Evolutionary conservation across 1,140 invertebrate genomes (phyloP), one percentile per base, ranked within the genome.

Genomic region (Venustaconcha ellipsiformis): DNA sequence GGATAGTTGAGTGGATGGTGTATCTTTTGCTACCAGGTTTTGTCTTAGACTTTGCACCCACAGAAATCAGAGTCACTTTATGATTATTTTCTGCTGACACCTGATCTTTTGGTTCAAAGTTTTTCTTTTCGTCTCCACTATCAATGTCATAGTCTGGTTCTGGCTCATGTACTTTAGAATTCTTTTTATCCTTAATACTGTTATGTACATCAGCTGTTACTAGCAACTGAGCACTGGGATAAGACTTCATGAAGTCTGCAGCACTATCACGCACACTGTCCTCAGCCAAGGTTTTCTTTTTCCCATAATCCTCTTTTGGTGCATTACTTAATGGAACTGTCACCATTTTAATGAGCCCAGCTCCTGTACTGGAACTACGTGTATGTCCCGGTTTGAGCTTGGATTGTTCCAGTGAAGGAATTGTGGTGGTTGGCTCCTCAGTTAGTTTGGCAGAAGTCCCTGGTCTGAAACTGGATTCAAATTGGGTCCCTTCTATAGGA

Each of bases 401-500:
- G 26, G 77, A 74, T 64, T 78, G 77, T 59, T 80, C 78, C n/a
- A 81, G 71, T 2, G 79, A 78, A 30, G 70, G 66, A 13, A 72
- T 77, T 58, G 67, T 73, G 30, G 80, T 75, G 60, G 74, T 76
- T 37, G 86, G 86, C 30, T 83, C 80, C 26, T 85, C 78, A 5
- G 69, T 82, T 63, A 88, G 66, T 75, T 81, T 81, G 18, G 86
- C 87, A 68, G 80, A 82, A 65, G 76, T 83, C 14, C 86, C 85
- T 58, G 88, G 88, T 76, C 87, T 65, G 77, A 89, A 89, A 80
- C 88, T 89, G 12, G 88, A 89, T 70, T 88, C 86, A 79, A 84
- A 87, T 8, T 81, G 76, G 20, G 81, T 80, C n/a, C 80, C 80
- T 56, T 76, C 79, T 2, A 67, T 66, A 14, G 67, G 67, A 23